Conservation (phyloP, 2,888 invertebrate species). For the Perdita meconis region DNA sequence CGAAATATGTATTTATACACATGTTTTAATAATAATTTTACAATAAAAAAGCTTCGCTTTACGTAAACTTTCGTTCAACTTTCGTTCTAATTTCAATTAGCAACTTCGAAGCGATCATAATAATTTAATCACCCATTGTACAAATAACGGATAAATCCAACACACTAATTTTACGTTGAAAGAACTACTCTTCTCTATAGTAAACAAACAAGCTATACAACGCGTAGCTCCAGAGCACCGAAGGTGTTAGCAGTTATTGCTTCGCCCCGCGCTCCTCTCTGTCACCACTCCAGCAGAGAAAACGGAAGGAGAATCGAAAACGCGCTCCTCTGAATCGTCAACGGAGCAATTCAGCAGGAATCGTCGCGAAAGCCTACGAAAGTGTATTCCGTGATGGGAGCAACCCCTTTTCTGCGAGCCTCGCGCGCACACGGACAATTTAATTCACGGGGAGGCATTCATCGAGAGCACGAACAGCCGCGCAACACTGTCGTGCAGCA, state of each 20-base stretch:
- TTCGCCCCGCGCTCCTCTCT: background rate
- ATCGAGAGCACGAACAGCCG: conserved; percentile 26
- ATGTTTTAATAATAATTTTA: too few relatives aligned
- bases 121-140: too few relatives aligned
- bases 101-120: too few relatives aligned
- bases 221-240: too few relatives aligned
- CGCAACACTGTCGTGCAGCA: conserved; percentile 10
- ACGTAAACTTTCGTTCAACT: too few relatives aligned
- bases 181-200: background rate
- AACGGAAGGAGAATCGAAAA: conserved; percentile 30
- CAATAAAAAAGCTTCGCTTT: too few relatives aligned
- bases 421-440: conserved; percentile 44
- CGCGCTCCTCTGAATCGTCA: conserved; percentile 34
- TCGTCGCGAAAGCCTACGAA: conserved; percentile 19
- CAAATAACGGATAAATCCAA: background rate
- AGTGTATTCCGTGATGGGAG: conserved; percentile 6
- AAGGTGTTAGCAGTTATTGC: too few relatives aligned
- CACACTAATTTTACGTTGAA: background rate
- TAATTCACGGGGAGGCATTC: conserved; percentile 39
- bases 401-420: conserved; percentile 20
- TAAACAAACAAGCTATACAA: too few relatives aligned
- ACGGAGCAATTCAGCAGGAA: conserved; percentile 36
- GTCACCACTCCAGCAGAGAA: background rate
- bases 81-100: too few relatives aligned
- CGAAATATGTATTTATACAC: too few relatives aligned